Evolutionary conservation across 2,888 invertebrate genomes (phyloP).

Genomic region (Zygaena filipendulae): DNA sequence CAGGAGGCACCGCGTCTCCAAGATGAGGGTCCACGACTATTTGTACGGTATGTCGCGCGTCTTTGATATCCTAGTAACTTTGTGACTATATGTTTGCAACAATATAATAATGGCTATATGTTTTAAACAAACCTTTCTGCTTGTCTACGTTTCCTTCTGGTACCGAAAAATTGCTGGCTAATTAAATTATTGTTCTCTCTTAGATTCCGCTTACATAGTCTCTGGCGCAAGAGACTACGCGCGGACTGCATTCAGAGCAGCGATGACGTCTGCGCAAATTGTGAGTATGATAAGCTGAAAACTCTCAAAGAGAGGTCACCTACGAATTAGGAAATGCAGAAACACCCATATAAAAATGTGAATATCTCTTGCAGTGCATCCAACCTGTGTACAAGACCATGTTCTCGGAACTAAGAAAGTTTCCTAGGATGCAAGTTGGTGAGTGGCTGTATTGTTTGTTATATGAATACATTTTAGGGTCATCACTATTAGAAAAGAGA

Average conservation of each 20-base stretch:
- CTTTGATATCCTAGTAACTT: neutral
- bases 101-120: neutral
- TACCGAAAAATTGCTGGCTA: neutral
- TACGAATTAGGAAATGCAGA: too few species aligned
- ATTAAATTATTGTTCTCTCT: slow-evolving; percentile 13
- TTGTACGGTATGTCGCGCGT: slow-evolving; percentile 39
- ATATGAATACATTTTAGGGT: too few species aligned
- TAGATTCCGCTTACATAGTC: slow-evolving; percentile 68
- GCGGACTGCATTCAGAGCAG: slow-evolving; percentile 60
- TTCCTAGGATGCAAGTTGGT: slow-evolving; percentile 56
- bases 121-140: neutral
- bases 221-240: slow-evolving; percentile 68
- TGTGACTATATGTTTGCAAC: neutral
- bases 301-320: too few species aligned
- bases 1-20: slow-evolving; percentile 21
- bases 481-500: too few species aligned
- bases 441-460: too few species aligned
- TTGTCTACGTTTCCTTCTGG: neutral
- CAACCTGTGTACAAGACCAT: slow-evolving; percentile 68
- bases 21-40: slow-evolving; percentile 47
- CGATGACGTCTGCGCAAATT: slow-evolving; percentile 63
- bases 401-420: slow-evolving; percentile 66
- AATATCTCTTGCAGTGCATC: too few species aligned
- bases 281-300: too few species aligned
- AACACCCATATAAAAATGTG: too few species aligned